phyloP scores from a whole-genome alignment of 30 jellyfish, hydroid and myxozoan species.

The Hydra vulgaris region DNA sequence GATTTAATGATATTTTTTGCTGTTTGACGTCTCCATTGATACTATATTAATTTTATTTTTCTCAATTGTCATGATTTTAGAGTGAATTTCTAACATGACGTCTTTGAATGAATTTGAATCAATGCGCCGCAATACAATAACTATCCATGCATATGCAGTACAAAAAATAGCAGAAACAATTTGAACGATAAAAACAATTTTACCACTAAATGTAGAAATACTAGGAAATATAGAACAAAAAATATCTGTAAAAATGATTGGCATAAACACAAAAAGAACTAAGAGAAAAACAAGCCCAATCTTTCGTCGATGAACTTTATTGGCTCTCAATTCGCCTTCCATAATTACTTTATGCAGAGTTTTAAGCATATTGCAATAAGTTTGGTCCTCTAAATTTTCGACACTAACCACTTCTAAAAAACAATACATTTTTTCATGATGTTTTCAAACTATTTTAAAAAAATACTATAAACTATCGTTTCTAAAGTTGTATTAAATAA shows the following conservation, averaged over 20 bases:
- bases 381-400: background rate
- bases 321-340: background rate
- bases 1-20: no score
- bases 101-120: conserved; percentile 34
- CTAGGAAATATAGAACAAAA: conserved; percentile 34
- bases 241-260: conserved; percentile 30
- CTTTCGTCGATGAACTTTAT: background rate
- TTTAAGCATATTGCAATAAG: background rate
- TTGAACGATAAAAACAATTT: conserved; percentile 40
- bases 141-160: conserved; percentile 31
- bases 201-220: conserved; percentile 31
- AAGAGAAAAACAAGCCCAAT: conserved; percentile 6
- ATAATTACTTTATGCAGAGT: background rate
- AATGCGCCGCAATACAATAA: conserved; percentile 31
- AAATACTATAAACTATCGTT: background rate
- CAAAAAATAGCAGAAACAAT: conserved; percentile 15
- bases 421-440: background rate
- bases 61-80: conserved; percentile 1
- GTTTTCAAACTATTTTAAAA: background rate
- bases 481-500: background rate
- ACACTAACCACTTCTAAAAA: background rate
- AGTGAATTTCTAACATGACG: conserved; percentile 35
- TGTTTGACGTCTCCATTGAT: background rate
- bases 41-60: no score
- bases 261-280: conserved; percentile 42